Conservation (phyloP, 64 coral and sea anemone genomes). For the Montipora sp. region DNA sequence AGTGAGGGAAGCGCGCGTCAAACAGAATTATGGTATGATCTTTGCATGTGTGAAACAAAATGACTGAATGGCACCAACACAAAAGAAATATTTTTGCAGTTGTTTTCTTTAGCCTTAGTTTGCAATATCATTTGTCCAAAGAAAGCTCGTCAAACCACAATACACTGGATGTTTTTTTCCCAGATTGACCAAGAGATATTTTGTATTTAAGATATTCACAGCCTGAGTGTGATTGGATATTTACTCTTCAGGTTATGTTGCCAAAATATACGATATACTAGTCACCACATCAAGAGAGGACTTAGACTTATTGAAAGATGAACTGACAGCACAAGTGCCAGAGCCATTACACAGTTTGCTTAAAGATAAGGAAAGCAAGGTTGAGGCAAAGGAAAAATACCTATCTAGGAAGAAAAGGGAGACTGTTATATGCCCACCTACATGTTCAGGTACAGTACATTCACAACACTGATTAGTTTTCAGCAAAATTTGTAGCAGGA, state of each 20-base stretch:
- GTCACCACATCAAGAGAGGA: slow-evolving; percentile 52
- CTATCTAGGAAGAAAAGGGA: no score
- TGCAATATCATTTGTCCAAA: slow-evolving; percentile 29
- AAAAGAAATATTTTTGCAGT: no score
- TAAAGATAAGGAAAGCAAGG: no score
- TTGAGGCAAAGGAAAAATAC: no score
- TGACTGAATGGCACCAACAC: no score
- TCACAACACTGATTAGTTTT: no score
- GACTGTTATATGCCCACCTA: no score
- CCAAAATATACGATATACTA: slow-evolving; percentile 51
- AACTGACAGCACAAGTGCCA: slow-evolving; percentile 44
- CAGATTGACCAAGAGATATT: neutral
- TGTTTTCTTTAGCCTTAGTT: slow-evolving; percentile 5
- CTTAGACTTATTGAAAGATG: slow-evolving; percentile 47
- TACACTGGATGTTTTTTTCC: neutral
- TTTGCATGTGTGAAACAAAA: no score
- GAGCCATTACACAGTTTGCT: slow-evolving; percentile 43
- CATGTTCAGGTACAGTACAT: no score
- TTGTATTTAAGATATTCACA: neutral
- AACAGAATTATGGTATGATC: slow-evolving; percentile 79
- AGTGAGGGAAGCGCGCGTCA: slow-evolving; percentile 58
- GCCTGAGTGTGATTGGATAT: slow-evolving; percentile 28
- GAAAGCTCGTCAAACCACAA: neutral
- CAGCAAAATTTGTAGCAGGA: no score
- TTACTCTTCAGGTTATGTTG: slow-evolving; percentile 69